These are phyloP conservation scores for Homalodisca vitripennis DNA, from an alignment of 1,140 invertebrate genomes.

Conservation along the genomic window DNA sequence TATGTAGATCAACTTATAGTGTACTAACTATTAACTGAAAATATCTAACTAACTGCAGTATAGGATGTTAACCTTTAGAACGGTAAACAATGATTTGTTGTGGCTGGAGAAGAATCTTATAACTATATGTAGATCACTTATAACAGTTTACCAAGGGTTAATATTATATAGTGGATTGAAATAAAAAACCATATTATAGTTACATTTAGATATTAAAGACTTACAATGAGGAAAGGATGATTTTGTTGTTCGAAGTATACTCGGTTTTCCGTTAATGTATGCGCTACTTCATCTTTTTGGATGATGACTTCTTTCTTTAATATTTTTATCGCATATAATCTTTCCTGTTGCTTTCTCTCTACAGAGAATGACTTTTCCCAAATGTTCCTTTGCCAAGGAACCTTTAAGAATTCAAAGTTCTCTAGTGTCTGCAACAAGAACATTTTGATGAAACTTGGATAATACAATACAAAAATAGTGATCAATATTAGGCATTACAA, in stretches of 20 bases:
- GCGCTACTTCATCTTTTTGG: constrained; percentile 97
- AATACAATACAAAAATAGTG: too few relatives aligned
- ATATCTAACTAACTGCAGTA: too few relatives aligned
- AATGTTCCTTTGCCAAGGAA: constrained; percentile 98
- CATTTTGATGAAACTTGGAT: background rate
- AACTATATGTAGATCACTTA: too few relatives aligned
- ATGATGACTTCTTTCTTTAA: constrained; percentile 99
- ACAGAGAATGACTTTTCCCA: constrained; percentile 98
- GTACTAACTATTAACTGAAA: too few relatives aligned
- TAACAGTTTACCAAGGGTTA: too few relatives aligned
- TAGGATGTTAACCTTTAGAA: too few relatives aligned
- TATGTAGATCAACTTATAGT: too few relatives aligned
- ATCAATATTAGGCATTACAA: too few relatives aligned
- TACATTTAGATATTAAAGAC: constrained; percentile 47
- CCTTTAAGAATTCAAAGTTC: constrained; percentile 95
- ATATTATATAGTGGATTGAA: too few relatives aligned
- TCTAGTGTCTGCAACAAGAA: constrained; percentile 71
- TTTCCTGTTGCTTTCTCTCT: constrained; percentile 91
- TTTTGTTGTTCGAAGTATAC: constrained; percentile 95
- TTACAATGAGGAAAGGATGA: constrained; percentile 98
- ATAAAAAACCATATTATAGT: too few relatives aligned
- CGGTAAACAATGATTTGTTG: too few relatives aligned
- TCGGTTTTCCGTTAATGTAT: constrained; percentile 97
- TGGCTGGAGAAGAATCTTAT: too few relatives aligned
- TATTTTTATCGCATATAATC: constrained; percentile 98